Evolutionary conservation across 2,113 vertebrate species (phyloP).

Genomic region (Tupaia tana): DNA sequence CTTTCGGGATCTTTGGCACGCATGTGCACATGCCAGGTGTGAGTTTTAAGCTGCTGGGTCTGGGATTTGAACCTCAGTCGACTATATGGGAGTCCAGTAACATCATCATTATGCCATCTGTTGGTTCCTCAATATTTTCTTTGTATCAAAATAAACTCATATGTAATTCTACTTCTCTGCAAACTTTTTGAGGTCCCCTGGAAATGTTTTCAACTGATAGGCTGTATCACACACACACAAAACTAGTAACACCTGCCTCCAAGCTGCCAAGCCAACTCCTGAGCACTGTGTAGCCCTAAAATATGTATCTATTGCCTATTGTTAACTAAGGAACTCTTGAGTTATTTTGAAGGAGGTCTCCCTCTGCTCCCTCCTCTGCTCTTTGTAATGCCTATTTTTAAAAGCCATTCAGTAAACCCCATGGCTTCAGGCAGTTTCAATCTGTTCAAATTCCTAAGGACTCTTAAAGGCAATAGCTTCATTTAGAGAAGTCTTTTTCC

Average conservation of each 20-base stretch:
- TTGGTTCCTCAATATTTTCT: no score
- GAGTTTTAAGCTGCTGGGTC: no score
- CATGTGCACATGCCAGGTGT: no score
- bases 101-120: no score
- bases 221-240: background rate
- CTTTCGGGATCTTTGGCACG: no score
- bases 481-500: slow-evolving; percentile 50
- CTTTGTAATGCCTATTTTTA: slow-evolving; percentile 66
- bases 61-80: no score
- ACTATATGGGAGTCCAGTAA: no score
- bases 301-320: background rate
- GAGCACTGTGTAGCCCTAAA: background rate
- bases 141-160: no score
- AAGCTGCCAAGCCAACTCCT: background rate
- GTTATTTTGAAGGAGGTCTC: background rate
- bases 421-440: slow-evolving; percentile 66
- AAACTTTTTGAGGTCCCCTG: no score
- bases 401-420: slow-evolving; percentile 54
- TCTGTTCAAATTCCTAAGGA: slow-evolving; percentile 69
- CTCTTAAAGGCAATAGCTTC: slow-evolving; percentile 57
- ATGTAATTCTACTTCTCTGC: no score
- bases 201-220: slow-evolving; percentile 2
- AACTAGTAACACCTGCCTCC: background rate
- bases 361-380: background rate
- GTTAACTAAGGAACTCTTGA: background rate